A percentile compares a stretch with the other conserved stretches of the same genome.
Evolutionary conservation across 2,888 invertebrate species (phyloP).

Genomic region (Drosophila ezoana): DNA sequence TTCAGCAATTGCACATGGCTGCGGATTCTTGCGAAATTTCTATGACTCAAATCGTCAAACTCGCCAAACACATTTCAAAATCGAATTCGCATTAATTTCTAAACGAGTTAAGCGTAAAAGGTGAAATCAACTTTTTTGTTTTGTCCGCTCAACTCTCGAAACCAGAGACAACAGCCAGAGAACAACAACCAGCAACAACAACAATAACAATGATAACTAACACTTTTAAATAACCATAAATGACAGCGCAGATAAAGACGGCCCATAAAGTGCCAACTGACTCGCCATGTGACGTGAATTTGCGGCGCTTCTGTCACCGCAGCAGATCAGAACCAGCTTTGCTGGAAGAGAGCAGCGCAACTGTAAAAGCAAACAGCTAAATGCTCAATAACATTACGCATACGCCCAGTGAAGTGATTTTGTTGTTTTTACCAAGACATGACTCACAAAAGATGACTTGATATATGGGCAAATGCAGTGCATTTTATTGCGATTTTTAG

Average conservation of each 20-base stretch:
- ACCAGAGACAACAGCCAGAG: conserved; percentile 21
- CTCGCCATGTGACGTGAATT: conserved; percentile 38
- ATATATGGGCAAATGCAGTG: conserved; percentile 20
- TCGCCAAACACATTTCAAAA: conserved; percentile 56
- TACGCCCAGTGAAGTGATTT: conserved; percentile 39
- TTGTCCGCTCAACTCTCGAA: conserved; percentile 30
- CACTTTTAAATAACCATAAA: conserved; percentile 60
- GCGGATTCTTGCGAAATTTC: conserved; percentile 61
- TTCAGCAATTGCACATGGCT: conserved; percentile 18
- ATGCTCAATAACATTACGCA: conserved; percentile 51
- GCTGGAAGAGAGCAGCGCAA: conserved; percentile 20
- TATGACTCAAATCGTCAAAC: conserved; percentile 65
- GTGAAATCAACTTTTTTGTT: conserved; percentile 47
- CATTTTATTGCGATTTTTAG: conserved; percentile 4
- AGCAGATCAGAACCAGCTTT: conserved; percentile 42
- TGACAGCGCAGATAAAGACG: conserved; percentile 58
- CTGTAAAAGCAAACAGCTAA: conserved; percentile 43
- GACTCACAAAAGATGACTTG: conserved; percentile 46
- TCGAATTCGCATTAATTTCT: conserved; percentile 73
- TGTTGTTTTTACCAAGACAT: conserved; percentile 13
- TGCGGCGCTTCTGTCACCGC: conserved; percentile 50
- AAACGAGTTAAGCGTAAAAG: conserved; percentile 65
- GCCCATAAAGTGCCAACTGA: conserved; percentile 57
- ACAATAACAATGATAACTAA: conserved; percentile 60
- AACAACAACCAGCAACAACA: conserved; percentile 29